Base-by-base conservation (phyloP, 2,888 invertebrate species). In the Allygus modestus region DNA sequence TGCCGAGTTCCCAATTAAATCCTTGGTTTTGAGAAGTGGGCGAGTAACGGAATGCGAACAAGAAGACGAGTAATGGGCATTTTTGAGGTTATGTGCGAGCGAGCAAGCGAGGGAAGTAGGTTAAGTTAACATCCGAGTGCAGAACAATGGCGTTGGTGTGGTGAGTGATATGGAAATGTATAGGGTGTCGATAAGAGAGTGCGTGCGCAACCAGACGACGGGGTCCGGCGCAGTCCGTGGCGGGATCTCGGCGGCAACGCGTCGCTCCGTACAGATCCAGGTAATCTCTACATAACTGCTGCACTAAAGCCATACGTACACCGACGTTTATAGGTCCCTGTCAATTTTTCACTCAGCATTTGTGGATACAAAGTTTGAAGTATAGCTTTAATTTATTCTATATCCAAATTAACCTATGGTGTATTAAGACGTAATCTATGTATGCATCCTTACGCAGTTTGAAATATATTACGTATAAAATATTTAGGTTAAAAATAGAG, bases 121-220 rank as follows among this genome's bases (percentile, higher is more conserved):
- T 46, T 43, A 46, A 51, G 77, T 77, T 65, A 58, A 31, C 65
- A 65, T 65, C 15, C 5, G 73, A 73, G 23, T 15, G 46, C 20
- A 43, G 43, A 77, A 77, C 77, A 77, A 77, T 77, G 77, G 77
- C 43, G 51, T 37, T 77, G 73, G 73, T 43, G 77, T 46, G 77
- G 46, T 77, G 77, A 71, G 71, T 71, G 71, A 41, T 71, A 69
- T 69, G 69, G 69, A 33, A 69, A 69, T 69, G 69, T 69, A 69
- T 69, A 73, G 73, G 73, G 43, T 73, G 73, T 73, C 73, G 73
- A 77, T 77, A 77, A 28, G 51, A 12, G 20, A 26, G 46, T 28
- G 51, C 23, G 46, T 23, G 77, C 46, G 77, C 51, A 51, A 12
- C 15, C 17, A 65, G 65, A 15, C 9, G 28, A n/a, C 28, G 5